phyloP scores from a whole-genome alignment of 30 jellyfish, hydroid and myxozoan genomes.

The Aurelia aurita complex sp. Pacific region DNA sequence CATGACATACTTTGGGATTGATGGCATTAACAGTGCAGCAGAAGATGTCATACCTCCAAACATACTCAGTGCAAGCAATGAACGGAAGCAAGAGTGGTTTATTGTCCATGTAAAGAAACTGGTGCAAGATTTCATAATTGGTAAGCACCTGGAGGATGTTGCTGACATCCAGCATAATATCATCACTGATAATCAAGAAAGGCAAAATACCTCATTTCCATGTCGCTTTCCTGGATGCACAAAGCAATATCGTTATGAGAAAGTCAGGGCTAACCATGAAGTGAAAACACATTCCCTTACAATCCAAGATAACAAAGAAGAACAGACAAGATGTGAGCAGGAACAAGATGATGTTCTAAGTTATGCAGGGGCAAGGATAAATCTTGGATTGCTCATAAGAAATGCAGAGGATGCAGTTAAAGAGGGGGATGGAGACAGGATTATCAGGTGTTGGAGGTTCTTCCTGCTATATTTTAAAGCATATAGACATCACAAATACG shows the following conservation, averaged over 20 bases:
- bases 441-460: slow-evolving; percentile 15
- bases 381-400: slow-evolving; percentile 12
- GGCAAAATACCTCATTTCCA: neutral
- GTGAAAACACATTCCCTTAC: neutral
- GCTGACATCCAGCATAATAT: neutral
- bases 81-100: slow-evolving; percentile 22
- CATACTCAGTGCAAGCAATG: neutral
- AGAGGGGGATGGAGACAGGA: slow-evolving; percentile 31
- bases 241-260: neutral
- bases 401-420: slow-evolving; percentile 38
- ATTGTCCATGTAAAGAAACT: slow-evolving; percentile 1
- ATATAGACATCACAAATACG: slow-evolving; percentile 14
- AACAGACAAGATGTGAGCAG: neutral
- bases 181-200: neutral
- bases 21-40: slow-evolving; percentile 5
- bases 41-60: slow-evolving; percentile 30
- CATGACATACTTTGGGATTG: slow-evolving; percentile 21
- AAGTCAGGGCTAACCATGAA: slow-evolving; percentile 8
- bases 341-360: neutral
- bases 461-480: slow-evolving; percentile 11
- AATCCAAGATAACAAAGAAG: neutral
- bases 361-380: slow-evolving; percentile 15
- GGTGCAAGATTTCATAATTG: neutral
- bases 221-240: slow-evolving; percentile 3
- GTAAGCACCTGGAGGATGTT: neutral